Conservation (phyloP, 1,140 invertebrate genomes). For the Drosophila nasuta region DNA sequence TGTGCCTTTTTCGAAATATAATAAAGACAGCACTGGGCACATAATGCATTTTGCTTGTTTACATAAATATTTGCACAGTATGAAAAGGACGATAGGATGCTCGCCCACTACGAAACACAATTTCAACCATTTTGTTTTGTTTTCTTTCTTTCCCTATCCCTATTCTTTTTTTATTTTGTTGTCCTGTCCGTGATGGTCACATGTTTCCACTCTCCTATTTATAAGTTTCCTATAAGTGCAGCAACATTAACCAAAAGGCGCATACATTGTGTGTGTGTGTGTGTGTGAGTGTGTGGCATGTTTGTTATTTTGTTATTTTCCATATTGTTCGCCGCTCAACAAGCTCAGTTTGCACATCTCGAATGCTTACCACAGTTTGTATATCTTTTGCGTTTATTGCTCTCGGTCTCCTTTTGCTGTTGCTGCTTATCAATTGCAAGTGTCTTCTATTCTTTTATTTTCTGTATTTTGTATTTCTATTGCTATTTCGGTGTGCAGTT, state of each 20-base stretch:
- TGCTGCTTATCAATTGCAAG: slow-evolving; percentile 39
- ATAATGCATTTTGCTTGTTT: slow-evolving; percentile 61
- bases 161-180: background rate
- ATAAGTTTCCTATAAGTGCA: background rate
- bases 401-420: background rate
- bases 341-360: slow-evolving; percentile 31
- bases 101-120: slow-evolving; percentile 14
- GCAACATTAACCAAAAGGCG: slow-evolving; percentile 3
- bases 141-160: background rate
- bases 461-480: background rate
- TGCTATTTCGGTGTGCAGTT: slow-evolving; percentile 13
- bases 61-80: slow-evolving; percentile 55
- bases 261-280: background rate
- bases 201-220: background rate
- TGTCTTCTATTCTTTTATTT: slow-evolving; percentile 16
- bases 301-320: background rate
- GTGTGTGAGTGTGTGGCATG: background rate
- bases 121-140: background rate
- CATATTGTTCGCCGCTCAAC: background rate
- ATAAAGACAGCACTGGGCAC: slow-evolving; percentile 53
- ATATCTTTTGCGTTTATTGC: slow-evolving; percentile 21
- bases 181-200: background rate
- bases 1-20: slow-evolving; percentile 54
- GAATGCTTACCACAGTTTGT: slow-evolving; percentile 14
- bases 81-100: slow-evolving; percentile 9